Conservation (phyloP, 2,888 invertebrate genomes). For the Orchestes rusci region DNA sequence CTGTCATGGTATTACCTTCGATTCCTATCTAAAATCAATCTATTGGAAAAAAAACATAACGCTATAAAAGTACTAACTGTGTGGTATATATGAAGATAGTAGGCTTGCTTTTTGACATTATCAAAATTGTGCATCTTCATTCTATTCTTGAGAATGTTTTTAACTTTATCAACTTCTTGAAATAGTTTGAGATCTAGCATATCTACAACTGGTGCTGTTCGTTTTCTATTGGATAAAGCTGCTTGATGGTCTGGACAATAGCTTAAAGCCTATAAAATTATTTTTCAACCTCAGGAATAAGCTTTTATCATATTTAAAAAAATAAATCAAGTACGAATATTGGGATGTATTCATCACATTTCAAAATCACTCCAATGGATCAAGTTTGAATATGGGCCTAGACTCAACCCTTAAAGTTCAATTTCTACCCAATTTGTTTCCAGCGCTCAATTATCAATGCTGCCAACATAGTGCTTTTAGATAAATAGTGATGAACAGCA, state of each 20-base stretch:
- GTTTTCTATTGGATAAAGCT: constrained; percentile 71
- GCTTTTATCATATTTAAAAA: too few species aligned
- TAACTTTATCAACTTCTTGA: constrained; percentile 73
- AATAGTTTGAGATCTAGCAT: constrained; percentile 77
- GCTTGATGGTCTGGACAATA: constrained; percentile 76
- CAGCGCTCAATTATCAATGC: too few species aligned
- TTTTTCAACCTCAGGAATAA: too few species aligned
- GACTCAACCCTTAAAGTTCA: too few species aligned
- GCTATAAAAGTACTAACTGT: constrained; percentile 50
- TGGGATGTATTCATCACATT: too few species aligned
- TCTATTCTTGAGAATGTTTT: constrained; percentile 67
- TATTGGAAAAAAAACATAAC: not conserved
- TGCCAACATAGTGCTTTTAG: too few species aligned
- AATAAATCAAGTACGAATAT: too few species aligned
- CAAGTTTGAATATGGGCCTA: too few species aligned
- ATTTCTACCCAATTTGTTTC: too few species aligned
- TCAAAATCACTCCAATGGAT: too few species aligned
- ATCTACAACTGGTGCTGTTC: constrained; percentile 84
- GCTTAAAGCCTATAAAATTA: constrained; percentile 60
- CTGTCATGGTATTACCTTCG: constrained; percentile 94
- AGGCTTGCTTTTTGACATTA: constrained; percentile 88
- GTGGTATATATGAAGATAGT: constrained; percentile 93
- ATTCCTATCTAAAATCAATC: constrained; percentile 60
- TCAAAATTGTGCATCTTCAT: constrained; percentile 76
- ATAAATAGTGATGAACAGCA: too few species aligned